Evolutionary conservation across 1,140 invertebrate genomes (phyloP).

Genomic region (Megathymus violae): DNA sequence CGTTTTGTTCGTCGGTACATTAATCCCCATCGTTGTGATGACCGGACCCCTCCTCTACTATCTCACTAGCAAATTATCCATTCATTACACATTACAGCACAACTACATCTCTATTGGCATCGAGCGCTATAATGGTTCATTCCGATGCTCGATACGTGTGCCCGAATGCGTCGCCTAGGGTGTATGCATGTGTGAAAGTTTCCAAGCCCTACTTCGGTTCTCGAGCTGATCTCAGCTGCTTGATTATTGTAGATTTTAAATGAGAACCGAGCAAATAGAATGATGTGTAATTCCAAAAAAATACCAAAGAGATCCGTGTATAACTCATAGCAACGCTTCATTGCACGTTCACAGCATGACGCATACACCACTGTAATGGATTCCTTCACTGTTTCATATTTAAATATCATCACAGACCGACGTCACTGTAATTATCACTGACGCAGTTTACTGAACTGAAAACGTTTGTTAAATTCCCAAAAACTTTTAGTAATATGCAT

Average conservation of each 20-base stretch:
- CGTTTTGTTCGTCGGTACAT: conserved; percentile 53
- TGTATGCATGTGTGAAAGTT: conserved; percentile 55
- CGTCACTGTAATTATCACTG: too few relatives aligned
- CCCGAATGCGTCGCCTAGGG: conserved; percentile 53
- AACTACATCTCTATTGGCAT: conserved; percentile 69
- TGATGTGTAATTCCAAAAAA: neutral
- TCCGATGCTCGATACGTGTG: conserved; percentile 62
- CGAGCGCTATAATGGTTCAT: conserved; percentile 61
- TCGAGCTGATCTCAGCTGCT: conserved; percentile 13
- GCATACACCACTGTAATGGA: too few relatives aligned
- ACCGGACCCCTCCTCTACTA: conserved; percentile 60
- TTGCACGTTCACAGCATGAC: neutral
- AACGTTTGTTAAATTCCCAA: too few relatives aligned
- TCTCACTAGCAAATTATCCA: conserved; percentile 57
- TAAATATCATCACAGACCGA: too few relatives aligned
- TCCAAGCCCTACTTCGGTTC: conserved; percentile 17
- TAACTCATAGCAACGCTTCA: neutral
- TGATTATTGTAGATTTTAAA: conserved; percentile 4
- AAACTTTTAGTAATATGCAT: too few relatives aligned
- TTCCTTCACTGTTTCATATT: too few relatives aligned
- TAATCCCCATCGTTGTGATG: conserved; percentile 58
- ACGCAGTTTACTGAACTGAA: too few relatives aligned
- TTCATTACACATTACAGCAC: conserved; percentile 53
- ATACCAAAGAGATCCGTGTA: neutral
- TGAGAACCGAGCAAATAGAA: neutral